Evolutionary conservation across 2,113 vertebrate species (phyloP).

Genomic region (Dolichotis patagonum): DNA sequence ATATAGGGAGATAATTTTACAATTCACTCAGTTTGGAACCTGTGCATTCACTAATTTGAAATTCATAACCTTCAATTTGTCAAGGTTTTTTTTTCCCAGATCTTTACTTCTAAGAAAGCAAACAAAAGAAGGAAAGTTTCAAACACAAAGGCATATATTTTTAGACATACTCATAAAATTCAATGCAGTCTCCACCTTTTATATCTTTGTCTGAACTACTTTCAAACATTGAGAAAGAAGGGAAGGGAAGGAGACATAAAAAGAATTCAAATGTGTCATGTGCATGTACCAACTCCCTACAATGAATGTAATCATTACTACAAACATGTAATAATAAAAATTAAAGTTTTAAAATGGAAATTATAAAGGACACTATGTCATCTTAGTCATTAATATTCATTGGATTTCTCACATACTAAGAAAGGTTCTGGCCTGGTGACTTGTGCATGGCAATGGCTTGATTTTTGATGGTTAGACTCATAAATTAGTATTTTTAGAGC

Average conservation of each 20-base stretch:
- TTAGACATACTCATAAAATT: neutral
- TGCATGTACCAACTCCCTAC: neutral
- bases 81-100: neutral
- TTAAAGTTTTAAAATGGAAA: neutral
- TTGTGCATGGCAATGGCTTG: neutral
- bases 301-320: neutral
- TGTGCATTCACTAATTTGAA: neutral
- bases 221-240: neutral
- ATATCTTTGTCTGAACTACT: neutral
- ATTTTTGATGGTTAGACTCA: conserved; percentile 20
- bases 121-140: neutral
- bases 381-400: neutral
- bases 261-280: neutral
- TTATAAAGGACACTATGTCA: neutral
- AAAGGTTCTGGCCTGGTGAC: neutral
- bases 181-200: neutral
- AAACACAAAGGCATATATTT: neutral
- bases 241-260: neutral
- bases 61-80: neutral
- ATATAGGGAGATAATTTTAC: neutral
- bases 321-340: neutral
- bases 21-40: neutral
- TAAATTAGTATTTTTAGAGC: neutral
- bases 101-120: conserved; percentile 40
- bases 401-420: neutral